Conservation (phyloP, 2,888 invertebrate genomes). For the Ormyrus thymus region DNA sequence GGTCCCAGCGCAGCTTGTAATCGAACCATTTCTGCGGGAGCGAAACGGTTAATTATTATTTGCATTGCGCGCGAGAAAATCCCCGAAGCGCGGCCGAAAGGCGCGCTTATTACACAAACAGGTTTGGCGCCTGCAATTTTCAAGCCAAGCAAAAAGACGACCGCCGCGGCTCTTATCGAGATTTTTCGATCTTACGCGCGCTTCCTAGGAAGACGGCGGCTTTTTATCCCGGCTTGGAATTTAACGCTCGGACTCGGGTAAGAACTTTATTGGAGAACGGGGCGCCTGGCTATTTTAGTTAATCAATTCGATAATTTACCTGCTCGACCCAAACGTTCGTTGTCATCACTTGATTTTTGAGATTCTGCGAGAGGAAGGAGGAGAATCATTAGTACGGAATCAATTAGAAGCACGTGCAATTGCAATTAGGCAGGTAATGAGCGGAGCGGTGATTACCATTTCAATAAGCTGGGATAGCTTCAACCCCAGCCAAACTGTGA, state of each 20-base stretch:
- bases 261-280: no score
- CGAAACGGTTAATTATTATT: constrained; percentile 46
- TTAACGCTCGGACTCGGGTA: no score
- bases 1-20: constrained; percentile 92
- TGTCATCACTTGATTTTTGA: constrained; percentile 96
- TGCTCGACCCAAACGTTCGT: constrained; percentile 96
- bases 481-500: constrained; percentile 93
- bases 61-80: constrained; percentile 35
- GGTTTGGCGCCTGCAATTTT: no score
- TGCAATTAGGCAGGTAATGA: not conserved
- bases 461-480: constrained; percentile 94
- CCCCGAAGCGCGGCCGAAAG: not conserved
- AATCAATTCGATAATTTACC: constrained; percentile 76
- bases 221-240: not conserved
- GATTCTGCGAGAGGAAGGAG: constrained; percentile 76
- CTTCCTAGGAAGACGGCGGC: not conserved
- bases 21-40: constrained; percentile 89
- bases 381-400: constrained; percentile 26
- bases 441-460: constrained; percentile 75
- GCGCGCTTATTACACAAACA: no score
- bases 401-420: constrained; percentile 15
- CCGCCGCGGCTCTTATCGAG: not conserved
- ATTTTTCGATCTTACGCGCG: not conserved
- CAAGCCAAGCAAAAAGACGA: not conserved
- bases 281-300: not conserved